Base-by-base conservation (phyloP, 92 coral and sea anemone genomes). In the Diadumene lineata region DNA sequence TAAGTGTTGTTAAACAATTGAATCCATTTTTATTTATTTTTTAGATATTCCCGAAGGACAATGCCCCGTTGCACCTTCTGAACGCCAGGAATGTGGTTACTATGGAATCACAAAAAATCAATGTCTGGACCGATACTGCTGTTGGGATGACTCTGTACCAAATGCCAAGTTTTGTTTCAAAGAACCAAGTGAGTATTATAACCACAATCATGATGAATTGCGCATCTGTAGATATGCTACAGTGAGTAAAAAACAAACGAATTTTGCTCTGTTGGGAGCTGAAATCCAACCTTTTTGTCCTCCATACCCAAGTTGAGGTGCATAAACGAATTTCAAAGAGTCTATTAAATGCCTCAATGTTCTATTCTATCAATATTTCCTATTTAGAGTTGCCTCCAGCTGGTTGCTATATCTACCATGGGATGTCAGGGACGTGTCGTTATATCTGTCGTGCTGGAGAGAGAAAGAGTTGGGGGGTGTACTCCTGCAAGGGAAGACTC, bases 1-100 rank as follows among this genome's bases (percentile, higher is more conserved):
- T n/a, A n/a, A n/a, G n/a, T n/a, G n/a, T n/a, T n/a, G n/a, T n/a
- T n/a, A n/a, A n/a, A n/a, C n/a, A n/a, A 53, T 23, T 2, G 60
- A 8, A 23, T 8, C 25, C 13, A 38, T 38, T 38, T 38, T 13
- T 4, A 4, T 38, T 58, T 22, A 3, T 13, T 9, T 16, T n/a
- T 16, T 19, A 80, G 89, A 8, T 3, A 62, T 80, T 29, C 89
- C 79, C 1, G 89, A 74, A 0, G 89, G 85, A 60, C 79, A 66
- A 43, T 85, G 90, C 26, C 90, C 86, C 0, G 82, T 85, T 50
- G 84, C 81, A 17, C 88, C 88, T 22, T 73, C 85, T 30, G 81
- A 84, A 29, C 88, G 88, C 21, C 18, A 70, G 75, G 90, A 85
- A 43, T 85, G 90, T 68, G 90, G 90, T 0, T 75, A 62, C 22